A percentile compares a stretch with the other conserved stretches of the same genome.
These are phyloP conservation scores for Channa argus DNA, from an alignment of 2,113 vertebrate genomes.

Conservation along the genomic window DNA sequence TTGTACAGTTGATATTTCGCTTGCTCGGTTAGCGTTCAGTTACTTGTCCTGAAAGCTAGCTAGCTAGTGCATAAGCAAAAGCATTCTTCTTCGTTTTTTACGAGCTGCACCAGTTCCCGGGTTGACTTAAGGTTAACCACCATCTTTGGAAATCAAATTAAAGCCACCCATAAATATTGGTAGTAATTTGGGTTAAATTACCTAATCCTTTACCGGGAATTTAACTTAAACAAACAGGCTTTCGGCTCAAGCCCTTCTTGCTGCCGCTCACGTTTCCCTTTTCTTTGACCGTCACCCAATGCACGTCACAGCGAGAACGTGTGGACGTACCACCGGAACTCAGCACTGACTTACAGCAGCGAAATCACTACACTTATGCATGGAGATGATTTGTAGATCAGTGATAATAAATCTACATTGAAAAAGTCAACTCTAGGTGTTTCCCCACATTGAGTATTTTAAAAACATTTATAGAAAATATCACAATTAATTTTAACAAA, in stretches of 20 bases:
- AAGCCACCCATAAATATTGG: background rate
- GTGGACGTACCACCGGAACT: background rate
- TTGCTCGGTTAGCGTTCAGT: constrained; percentile 39
- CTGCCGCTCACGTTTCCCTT: constrained; percentile 34
- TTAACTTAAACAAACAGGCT: background rate
- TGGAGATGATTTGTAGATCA: constrained; percentile 8
- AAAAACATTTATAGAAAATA: background rate
- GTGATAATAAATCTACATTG: background rate
- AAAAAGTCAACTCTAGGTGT: too few species aligned
- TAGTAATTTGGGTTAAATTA: background rate
- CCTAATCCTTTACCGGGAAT: background rate
- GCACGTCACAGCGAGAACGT: constrained; percentile 15
- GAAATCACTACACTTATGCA: rapidly evolving
- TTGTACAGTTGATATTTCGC: constrained; percentile 7
- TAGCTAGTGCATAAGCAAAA: constrained; percentile 48
- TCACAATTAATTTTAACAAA: background rate
- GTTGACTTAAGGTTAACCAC: constrained; percentile 6
- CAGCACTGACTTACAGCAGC: background rate
- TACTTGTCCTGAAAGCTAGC: constrained; percentile 56
- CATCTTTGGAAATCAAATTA: constrained; percentile 47
- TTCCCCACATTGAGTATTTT: too few species aligned
- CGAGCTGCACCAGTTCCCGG: constrained; percentile 6
- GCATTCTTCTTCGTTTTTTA: constrained; percentile 36
- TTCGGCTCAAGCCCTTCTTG: background rate
- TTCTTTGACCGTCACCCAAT: constrained; percentile 10